phyloP scores from a whole-genome alignment of 1,140 invertebrate species.

The Trinorchestia longiramus region DNA sequence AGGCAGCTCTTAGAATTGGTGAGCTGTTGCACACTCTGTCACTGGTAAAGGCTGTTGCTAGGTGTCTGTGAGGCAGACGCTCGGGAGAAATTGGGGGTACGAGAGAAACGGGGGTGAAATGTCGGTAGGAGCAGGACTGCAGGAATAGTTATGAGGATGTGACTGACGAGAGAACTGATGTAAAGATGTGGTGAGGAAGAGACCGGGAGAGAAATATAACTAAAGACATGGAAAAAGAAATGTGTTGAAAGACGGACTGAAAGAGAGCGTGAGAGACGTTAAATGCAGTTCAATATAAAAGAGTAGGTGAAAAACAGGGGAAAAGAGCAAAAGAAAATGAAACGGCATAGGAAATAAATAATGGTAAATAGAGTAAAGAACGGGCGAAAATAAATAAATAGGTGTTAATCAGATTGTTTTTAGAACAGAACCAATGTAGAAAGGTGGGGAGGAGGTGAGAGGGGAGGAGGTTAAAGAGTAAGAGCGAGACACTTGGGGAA shows the following conservation, averaged over 20 bases:
- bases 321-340: background rate
- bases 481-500: background rate
- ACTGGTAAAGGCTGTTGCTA: background rate
- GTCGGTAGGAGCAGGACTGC: background rate
- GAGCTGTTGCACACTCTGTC: background rate
- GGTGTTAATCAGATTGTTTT: background rate
- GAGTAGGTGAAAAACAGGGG: background rate
- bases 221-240: background rate
- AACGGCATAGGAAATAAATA: background rate
- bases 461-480: background rate
- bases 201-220: background rate
- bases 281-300: background rate
- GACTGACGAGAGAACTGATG: background rate
- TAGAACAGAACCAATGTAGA: background rate
- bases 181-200: background rate
- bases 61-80: background rate
- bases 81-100: background rate
- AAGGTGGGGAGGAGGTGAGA: background rate
- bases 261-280: background rate
- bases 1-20: background rate
- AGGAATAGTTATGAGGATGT: background rate
- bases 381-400: background rate
- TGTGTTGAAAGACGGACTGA: background rate
- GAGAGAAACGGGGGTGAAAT: background rate
- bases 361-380: background rate